A percentile compares a stretch with the other conserved stretches of the same genome.
Conservation (phyloP, 2,797 vertebrate species). For the Arctocebus calabarensis region DNA sequence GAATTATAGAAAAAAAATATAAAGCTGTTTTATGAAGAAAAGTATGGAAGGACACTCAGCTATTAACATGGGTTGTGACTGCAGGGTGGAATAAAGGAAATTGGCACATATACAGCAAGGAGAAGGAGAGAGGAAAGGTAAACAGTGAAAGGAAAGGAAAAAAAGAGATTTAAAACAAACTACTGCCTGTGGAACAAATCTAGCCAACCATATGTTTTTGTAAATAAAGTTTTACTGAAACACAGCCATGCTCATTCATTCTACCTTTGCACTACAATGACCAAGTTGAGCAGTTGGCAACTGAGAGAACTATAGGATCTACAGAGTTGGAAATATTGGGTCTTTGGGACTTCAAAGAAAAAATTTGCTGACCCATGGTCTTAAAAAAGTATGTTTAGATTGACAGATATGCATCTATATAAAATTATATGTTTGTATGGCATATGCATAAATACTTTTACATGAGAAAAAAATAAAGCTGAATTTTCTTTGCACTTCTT, state of each 20-base stretch:
- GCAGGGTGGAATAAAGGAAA: background rate
- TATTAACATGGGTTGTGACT: background rate
- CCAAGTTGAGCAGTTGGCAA: background rate
- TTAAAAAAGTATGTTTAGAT: background rate
- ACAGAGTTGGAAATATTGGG: conserved; percentile 24
- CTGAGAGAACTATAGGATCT: background rate
- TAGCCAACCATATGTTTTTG: background rate
- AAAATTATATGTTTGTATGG: background rate
- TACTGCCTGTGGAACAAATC: background rate
- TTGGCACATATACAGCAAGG: background rate
- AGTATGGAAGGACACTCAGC: background rate
- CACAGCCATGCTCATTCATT: background rate
- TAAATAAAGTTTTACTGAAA: conserved; percentile 23
- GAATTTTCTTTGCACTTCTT: background rate
- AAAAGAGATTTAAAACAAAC: background rate
- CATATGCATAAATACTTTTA: background rate
- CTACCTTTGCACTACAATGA: background rate
- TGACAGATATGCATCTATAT: background rate
- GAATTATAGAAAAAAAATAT: conserved; percentile 7
- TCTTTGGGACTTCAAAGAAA: background rate
- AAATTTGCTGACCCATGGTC: background rate
- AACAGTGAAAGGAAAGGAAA: background rate
- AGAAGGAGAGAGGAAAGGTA: background rate
- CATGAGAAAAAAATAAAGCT: background rate
- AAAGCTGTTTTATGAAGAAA: conserved; percentile 42